phyloP scores from a whole-genome alignment of 1,140 invertebrate genomes.

The Drosophila nigrodunni region DNA sequence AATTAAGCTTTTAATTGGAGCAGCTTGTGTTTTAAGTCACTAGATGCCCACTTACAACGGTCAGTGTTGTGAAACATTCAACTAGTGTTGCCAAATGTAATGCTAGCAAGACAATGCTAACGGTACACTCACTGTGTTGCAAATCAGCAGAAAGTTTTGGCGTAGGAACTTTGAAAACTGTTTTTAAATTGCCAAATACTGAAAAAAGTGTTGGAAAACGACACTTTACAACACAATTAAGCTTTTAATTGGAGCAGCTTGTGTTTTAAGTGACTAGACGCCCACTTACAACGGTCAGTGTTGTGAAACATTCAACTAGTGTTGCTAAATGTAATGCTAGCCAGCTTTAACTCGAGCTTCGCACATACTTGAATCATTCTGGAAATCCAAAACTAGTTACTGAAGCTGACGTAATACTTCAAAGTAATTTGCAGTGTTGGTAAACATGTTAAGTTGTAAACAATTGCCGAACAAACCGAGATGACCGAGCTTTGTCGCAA shows the following conservation, averaged over 20 bases:
- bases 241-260: no score
- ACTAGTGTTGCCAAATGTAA: background rate
- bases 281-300: background rate
- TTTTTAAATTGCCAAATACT: background rate
- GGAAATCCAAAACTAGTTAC: background rate
- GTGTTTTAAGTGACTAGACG: no score
- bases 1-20: no score
- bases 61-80: background rate
- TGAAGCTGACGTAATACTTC: no score
- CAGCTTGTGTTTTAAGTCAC: no score
- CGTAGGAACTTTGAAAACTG: no score
- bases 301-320: background rate
- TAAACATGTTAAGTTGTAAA: slow-evolving; percentile 8
- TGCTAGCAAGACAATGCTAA: slow-evolving; percentile 4
- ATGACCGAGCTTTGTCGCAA: slow-evolving; percentile 51
- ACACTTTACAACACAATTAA: no score
- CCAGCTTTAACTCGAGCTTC: background rate
- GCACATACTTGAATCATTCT: background rate
- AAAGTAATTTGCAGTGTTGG: slow-evolving; percentile 18
- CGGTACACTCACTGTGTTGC: background rate
- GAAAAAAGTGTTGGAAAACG: background rate
- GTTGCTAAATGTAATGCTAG: background rate
- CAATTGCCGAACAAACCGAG: slow-evolving; percentile 21
- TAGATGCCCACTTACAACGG: background rate
- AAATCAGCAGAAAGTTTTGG: background rate